Evolutionary conservation across 2,888 invertebrate species (phyloP).

Genomic region (Eledona agricola): DNA sequence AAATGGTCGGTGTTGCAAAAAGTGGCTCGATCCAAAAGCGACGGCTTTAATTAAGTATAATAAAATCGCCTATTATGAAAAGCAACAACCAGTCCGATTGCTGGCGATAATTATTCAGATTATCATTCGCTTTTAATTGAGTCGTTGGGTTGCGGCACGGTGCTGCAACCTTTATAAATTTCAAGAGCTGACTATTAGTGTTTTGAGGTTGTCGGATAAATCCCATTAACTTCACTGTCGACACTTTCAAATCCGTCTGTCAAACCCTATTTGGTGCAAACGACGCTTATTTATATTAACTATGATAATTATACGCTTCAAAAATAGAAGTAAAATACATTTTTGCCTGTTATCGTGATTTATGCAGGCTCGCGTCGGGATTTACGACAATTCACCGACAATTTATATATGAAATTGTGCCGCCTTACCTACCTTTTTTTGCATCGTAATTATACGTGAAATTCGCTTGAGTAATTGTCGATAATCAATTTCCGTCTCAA

Average conservation of each 20-base stretch:
- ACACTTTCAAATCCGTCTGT: constrained; percentile 28
- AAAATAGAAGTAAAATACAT: constrained; percentile 12
- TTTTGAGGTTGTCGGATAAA: constrained; percentile 31
- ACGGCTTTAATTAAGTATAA: no score
- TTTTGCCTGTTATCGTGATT: constrained; percentile 11
- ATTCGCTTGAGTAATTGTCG: constrained; percentile 3
- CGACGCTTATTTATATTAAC: constrained; percentile 10
- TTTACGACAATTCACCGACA: constrained; percentile 5
- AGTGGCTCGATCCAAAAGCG: no score
- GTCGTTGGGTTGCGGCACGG: constrained; percentile 17
- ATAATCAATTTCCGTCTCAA: no score
- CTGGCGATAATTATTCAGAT: constrained; percentile 8
- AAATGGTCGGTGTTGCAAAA: no score
- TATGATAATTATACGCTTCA: constrained; percentile 15
- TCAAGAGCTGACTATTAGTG: constrained; percentile 25
- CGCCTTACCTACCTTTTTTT: constrained; percentile 2
- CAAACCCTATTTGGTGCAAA: constrained; percentile 19
- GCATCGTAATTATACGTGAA: constrained; percentile 3
- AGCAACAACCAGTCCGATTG: constrained; percentile 28
- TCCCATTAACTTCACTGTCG: constrained; percentile 26
- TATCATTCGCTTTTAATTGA: constrained; percentile 30
- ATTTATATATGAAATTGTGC: constrained; percentile 7
- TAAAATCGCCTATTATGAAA: constrained; percentile 9
- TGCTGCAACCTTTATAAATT: constrained; percentile 20
- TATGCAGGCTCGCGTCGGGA: constrained; percentile 9